Evolutionary conservation across 2,797 vertebrate species (phyloP).

Genomic region (Cyprinella venusta): DNA sequence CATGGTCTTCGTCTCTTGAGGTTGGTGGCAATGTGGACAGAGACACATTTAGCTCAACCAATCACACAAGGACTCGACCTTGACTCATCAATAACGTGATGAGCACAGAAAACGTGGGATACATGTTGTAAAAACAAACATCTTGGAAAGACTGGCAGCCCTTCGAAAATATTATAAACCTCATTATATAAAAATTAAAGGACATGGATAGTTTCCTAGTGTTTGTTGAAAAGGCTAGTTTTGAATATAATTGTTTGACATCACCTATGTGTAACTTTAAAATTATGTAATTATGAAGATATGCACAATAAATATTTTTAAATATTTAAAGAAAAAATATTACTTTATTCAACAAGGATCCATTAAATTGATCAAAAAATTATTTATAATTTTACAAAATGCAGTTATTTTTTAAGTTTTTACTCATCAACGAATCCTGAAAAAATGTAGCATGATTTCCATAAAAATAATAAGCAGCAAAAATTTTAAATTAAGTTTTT

Average conservation of each 20-base stretch:
- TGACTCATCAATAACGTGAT: constrained; percentile 32
- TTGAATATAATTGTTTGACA: background rate
- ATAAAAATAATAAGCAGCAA: background rate
- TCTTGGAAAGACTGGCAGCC: background rate
- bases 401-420: background rate
- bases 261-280: background rate
- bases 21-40: constrained; percentile 14
- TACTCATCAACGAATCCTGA: background rate
- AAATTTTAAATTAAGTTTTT: too few relatives aligned
- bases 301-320: background rate
- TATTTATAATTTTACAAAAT: background rate
- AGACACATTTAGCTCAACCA: constrained; percentile 43
- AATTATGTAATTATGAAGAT: background rate
- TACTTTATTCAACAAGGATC: too few relatives aligned
- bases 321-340: too few relatives aligned
- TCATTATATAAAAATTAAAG: background rate
- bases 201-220: background rate
- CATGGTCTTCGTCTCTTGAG: background rate
- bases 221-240: background rate
- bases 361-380: background rate
- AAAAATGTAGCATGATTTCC: background rate
- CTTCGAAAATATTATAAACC: background rate
- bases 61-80: constrained; percentile 11
- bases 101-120: background rate
- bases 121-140: background rate